A percentile compares a stretch with the other conserved stretches of the same genome.
These are phyloP conservation scores for Elaeidobius kamerunicus DNA, from an alignment of 2,888 invertebrate species.

Conservation along the genomic window DNA sequence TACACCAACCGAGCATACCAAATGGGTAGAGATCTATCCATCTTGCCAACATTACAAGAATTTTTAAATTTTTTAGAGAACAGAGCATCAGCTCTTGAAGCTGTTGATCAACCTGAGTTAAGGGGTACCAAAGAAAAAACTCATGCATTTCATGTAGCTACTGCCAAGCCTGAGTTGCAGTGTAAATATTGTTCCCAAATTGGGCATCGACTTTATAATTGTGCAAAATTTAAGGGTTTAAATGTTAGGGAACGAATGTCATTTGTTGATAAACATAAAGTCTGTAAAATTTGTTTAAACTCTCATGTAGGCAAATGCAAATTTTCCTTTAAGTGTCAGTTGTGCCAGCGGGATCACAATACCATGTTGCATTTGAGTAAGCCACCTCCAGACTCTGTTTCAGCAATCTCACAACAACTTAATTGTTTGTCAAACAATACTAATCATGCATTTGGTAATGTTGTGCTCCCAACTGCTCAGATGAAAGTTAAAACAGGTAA, in stretches of 20 bases:
- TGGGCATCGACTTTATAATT: not conserved
- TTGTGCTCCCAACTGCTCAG: not conserved
- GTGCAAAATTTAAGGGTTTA: not conserved
- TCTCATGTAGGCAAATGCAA: not conserved
- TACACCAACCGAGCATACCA: not conserved
- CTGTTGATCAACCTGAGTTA: too few species aligned
- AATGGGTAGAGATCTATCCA: not conserved
- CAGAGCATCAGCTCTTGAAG: not conserved
- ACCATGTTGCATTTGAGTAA: not conserved
- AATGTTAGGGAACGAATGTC: not conserved
- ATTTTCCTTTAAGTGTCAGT: not conserved
- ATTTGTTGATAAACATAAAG: not conserved
- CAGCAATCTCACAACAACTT: too few species aligned
- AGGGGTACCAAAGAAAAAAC: not conserved
- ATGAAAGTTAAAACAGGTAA: not conserved
- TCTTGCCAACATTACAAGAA: not conserved
- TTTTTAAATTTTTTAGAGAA: not conserved
- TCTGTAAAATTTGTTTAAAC: not conserved
- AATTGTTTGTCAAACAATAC: not conserved
- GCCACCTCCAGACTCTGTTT: too few species aligned
- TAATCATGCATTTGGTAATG: not conserved
- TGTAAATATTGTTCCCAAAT: not conserved
- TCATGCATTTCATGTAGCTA: not conserved
- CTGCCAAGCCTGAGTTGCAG: not conserved
- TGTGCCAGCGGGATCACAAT: not conserved